These are phyloP conservation scores for Serilophus lunatus DNA, from an alignment of 2,113 vertebrate genomes.

Conservation along the genomic window DNA sequence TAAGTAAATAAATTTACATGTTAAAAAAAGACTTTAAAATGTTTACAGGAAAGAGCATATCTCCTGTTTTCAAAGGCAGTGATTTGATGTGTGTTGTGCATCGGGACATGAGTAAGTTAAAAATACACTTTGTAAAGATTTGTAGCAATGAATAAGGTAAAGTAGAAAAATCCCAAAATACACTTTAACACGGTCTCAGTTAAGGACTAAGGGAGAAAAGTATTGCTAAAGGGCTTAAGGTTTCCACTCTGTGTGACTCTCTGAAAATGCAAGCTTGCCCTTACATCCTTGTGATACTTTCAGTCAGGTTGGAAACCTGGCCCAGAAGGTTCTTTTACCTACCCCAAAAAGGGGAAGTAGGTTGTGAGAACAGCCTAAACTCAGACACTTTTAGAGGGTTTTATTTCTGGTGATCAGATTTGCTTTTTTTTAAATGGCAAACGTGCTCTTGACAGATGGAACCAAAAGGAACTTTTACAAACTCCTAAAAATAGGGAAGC, in stretches of 20 bases:
- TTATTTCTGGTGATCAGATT: constrained; percentile 15
- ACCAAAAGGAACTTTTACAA: constrained; percentile 48
- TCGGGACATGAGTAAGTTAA: neutral
- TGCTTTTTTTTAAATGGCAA: neutral
- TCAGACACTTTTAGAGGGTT: neutral
- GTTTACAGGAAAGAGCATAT: neutral
- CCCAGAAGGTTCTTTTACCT: neutral
- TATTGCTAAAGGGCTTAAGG: neutral
- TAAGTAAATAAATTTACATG: constrained; percentile 22
- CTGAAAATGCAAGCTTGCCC: neutral
- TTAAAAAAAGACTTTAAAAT: neutral
- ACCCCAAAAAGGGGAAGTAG: neutral
- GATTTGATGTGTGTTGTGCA: rapidly evolving
- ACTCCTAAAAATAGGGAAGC: constrained; percentile 33
- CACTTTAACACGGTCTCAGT: neutral
- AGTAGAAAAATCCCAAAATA: neutral
- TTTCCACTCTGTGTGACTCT: neutral
- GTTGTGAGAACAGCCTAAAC: constrained; percentile 17
- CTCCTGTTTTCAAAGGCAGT: neutral
- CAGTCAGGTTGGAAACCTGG: neutral
- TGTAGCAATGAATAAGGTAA: neutral
- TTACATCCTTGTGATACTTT: neutral
- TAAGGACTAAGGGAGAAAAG: neutral
- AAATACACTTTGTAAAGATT: neutral
- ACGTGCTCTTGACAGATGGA: constrained; percentile 46